Base-by-base conservation (phyloP, 1,140 invertebrate species). In the Gryllus bimaculatus region DNA sequence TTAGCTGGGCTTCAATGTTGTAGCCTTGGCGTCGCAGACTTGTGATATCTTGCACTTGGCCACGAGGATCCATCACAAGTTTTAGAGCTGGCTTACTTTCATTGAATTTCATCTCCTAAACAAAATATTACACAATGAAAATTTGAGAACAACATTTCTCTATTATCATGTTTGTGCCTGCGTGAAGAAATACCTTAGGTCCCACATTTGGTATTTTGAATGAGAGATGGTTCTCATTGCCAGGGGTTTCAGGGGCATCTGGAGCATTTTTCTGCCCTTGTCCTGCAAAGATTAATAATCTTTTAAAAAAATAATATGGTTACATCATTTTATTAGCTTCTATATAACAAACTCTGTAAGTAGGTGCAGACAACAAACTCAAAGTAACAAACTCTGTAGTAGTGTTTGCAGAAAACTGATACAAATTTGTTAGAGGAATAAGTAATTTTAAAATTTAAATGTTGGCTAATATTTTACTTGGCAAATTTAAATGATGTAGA, bases 61-160 rank as follows among this genome's bases (percentile, higher is more conserved):
- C 92, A 82, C 89, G 87, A 39, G 93, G 93, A 86, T 94, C 93
- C 91, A 94, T 94, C 83, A 95, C 89, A 79, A 94, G 88, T 85
- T 93, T 93, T 75, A 95, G 84, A 20, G 75, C n/a, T 21, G 79
- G 75, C 47, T 77, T 79, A 26, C 49, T 79, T n/a, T 76, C 75
- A 76, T 79, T 74, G 78, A 79, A 79, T 49, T 74, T 75, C 8
- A 74, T 75, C 47, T 79, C 78, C 78, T 79, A 66, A 66, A 66
- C 54, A 66, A 66, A 66, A 66, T 3, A 18, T 66, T 66, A 39
- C 18, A 13, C 54, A 66, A 66, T 66, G 54, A 66, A 66, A 66
- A 66, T 10, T 66, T 66, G 10, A 10, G 18, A 66, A 66, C 54
- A 66, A 66, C 10, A 7, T 18, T 66, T 5, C 5, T 39, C 26